A percentile compares a stretch with the other conserved stretches of the same genome.
These are phyloP conservation scores for Rhynchotus rufescens DNA, from an alignment of 2,797 vertebrate genomes.

Conservation along the genomic window DNA sequence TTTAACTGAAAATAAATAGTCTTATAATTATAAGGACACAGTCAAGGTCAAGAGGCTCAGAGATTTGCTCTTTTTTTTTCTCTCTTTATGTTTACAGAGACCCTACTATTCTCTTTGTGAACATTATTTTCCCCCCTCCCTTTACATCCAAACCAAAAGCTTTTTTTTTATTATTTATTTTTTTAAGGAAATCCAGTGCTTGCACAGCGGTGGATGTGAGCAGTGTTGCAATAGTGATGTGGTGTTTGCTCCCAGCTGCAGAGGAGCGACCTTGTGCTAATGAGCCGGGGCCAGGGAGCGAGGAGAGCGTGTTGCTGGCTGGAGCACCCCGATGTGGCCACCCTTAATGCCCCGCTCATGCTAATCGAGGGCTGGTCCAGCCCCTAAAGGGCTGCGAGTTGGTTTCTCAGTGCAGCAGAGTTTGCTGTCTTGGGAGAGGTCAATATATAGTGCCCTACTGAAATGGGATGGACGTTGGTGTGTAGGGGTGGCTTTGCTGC, in stretches of 20 bases:
- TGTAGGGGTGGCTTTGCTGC: background rate
- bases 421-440: background rate
- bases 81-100: conserved; percentile 59
- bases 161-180: background rate
- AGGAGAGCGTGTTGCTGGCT: background rate
- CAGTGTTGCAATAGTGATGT: conserved; percentile 14
- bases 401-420: background rate
- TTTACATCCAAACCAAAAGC: conserved; percentile 13
- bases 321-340: accelerated
- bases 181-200: conserved; percentile 36
- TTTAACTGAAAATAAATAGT: conserved; percentile 72
- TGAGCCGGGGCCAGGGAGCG: background rate
- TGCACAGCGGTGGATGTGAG: conserved; percentile 40
- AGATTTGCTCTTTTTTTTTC: conserved; percentile 26
- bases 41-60: conserved; percentile 62
- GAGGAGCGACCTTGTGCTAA: conserved; percentile 53
- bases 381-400: background rate
- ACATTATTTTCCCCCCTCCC: background rate
- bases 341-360: background rate
- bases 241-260: background rate
- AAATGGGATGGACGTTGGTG: background rate
- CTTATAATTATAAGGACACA: conserved; percentile 60
- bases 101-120: conserved; percentile 17
- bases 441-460: accelerated
- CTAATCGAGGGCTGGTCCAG: background rate